Conservation (phyloP, 64 coral and sea anemone species). For the Dendrophyllia cribrosa region DNA sequence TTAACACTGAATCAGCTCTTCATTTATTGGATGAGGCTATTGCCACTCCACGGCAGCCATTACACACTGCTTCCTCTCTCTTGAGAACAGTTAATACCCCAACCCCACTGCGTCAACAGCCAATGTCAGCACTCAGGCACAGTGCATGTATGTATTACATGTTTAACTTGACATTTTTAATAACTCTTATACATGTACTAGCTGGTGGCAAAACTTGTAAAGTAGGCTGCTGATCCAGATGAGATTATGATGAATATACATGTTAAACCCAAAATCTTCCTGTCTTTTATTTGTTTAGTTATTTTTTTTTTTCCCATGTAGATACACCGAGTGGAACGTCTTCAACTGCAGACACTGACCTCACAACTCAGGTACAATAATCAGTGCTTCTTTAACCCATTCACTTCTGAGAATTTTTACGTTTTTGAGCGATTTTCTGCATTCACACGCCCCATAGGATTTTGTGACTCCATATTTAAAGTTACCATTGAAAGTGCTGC, state of each 20-base stretch:
- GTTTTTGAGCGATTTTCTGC: neutral
- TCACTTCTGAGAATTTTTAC: neutral
- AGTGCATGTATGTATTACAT: slow-evolving; percentile 78
- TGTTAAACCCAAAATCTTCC: neutral
- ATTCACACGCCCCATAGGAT: too few species aligned
- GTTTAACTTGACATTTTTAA: neutral
- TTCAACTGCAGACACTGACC: slow-evolving; percentile 81
- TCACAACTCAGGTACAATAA: slow-evolving; percentile 54
- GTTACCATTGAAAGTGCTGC: too few species aligned
- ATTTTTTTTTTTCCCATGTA: slow-evolving; percentile 10
- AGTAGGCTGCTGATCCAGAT: too few species aligned
- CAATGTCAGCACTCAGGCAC: slow-evolving; percentile 63
- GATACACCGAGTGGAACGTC: slow-evolving; percentile 90
- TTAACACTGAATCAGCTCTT: slow-evolving; percentile 61
- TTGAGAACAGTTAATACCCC: slow-evolving; percentile 75
- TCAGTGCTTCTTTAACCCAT: neutral
- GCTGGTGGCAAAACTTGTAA: too few species aligned
- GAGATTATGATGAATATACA: too few species aligned
- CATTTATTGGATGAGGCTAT: slow-evolving; percentile 78
- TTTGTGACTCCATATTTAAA: too few species aligned
- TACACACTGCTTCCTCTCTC: slow-evolving; percentile 75
- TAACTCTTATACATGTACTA: too few species aligned
- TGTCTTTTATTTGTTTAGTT: neutral
- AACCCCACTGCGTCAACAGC: slow-evolving; percentile 75
- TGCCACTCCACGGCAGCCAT: slow-evolving; percentile 54